These are phyloP conservation scores for Otolemur crassicaudatus DNA, from an alignment of 2,797 vertebrate genomes.

Conservation along the genomic window DNA sequence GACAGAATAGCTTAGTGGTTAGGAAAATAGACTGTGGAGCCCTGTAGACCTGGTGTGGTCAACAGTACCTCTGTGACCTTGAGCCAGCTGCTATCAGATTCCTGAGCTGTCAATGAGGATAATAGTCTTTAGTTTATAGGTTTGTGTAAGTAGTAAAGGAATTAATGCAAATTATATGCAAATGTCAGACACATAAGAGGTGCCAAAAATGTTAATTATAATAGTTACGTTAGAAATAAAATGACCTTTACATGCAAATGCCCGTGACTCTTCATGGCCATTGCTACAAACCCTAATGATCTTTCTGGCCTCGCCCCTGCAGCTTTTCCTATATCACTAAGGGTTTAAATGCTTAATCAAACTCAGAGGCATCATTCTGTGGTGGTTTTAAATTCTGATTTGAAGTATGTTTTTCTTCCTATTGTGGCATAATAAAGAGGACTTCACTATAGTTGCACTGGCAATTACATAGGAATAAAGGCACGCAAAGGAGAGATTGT, in stretches of 20 bases:
- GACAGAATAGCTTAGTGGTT: neutral
- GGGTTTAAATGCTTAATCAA: neutral
- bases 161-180: neutral
- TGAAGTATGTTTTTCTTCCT: slow-evolving; percentile 34
- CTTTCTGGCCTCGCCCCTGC: neutral
- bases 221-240: neutral
- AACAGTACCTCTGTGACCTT: neutral
- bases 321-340: neutral
- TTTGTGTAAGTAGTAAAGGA: neutral
- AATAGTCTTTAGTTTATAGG: neutral
- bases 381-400: slow-evolving; percentile 21
- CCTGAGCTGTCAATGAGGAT: neutral
- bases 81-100: neutral
- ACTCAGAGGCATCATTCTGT: neutral
- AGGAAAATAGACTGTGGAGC: neutral
- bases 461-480: slow-evolving; percentile 1
- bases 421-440: neutral
- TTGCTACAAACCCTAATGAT: neutral
- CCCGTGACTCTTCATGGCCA: no score
- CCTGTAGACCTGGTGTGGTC: neutral
- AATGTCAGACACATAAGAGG: neutral
- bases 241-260: neutral
- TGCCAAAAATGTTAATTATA: neutral
- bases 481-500: neutral
- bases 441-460: neutral